Percentiles rank a stretch among this genome's conserved stretches.
These are phyloP conservation scores for Pandion haliaetus DNA, from an alignment of 2,113 vertebrate species.

Conservation along the genomic window DNA sequence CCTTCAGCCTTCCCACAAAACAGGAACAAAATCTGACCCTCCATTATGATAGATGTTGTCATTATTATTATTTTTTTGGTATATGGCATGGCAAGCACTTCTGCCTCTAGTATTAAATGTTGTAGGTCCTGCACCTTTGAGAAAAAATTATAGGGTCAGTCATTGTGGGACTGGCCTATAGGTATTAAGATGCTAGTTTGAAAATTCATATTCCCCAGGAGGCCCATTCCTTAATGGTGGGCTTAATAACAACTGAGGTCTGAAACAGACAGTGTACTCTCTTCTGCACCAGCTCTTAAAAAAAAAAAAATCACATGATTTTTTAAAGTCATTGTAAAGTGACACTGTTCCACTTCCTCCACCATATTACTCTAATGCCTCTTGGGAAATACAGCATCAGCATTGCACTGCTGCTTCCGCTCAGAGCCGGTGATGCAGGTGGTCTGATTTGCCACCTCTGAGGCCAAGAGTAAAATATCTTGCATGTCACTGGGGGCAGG, in stretches of 20 bases:
- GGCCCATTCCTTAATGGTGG: background rate
- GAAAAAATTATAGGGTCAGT: background rate
- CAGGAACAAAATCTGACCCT: background rate
- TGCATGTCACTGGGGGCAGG: background rate
- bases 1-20: background rate
- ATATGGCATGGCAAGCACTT: background rate
- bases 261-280: background rate
- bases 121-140: background rate
- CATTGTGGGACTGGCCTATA: background rate
- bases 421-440: background rate
- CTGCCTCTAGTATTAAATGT: background rate
- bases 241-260: background rate
- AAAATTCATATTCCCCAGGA: background rate
- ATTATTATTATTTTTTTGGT: background rate
- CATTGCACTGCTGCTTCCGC: background rate
- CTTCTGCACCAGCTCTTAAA: background rate
- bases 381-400: background rate
- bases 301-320: background rate
- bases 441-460: background rate
- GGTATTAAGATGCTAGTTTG: background rate
- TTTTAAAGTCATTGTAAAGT: background rate
- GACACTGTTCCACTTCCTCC: background rate
- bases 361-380: background rate
- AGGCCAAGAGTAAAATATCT: background rate
- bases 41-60: background rate